Evolutionary conservation across 2,888 invertebrate genomes (phyloP), one percentile per base, ranked within the genome.

Genomic region (Eristalis arbustorum): DNA sequence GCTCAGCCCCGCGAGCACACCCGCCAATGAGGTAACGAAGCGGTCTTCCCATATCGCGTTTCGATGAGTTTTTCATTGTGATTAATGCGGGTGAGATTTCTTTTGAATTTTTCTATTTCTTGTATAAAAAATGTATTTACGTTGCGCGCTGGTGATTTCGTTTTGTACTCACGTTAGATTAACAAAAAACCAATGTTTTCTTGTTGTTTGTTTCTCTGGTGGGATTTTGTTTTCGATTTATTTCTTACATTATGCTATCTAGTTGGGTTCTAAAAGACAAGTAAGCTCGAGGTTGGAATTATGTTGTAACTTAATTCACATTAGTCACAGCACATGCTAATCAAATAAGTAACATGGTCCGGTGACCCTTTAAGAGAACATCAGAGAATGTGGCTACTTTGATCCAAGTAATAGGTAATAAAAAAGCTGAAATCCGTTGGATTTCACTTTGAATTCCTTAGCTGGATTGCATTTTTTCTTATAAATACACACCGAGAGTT

Each of bases 11-110:
- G 56, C 90, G 89, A 23, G 90, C 90, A 89, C 92, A 92, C 56
- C 91, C 90, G 49, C 91, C 90, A 83, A 92, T 90, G 79, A 92
- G 87, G 88, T 90, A 91, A 66, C 91, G 90, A 79, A 92, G 88
- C n/a, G 92, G 90, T 68, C 89, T 89, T 73, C 90, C 89, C 62
- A 89, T 89, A 79, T 91, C 90, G 69, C 89, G 88, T 88, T 92
- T 92, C 3, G 90, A 89, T 61, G 90, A 88, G 76, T 89, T 91
- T 90, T 90, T 90, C 89, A 89, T 89, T 72, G 81, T 90, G 42
- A 31, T 14, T 59, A 31, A n/a, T 22, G 11, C 28, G 6, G n/a
- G 13, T 62, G 14, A 8, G 5, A 23, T 13, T 49, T 31, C 11
- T 61, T 62, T 14, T 62, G 57, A 64, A 64, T 8, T 1, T 25